Percentiles rank a stretch among this genome's conserved stretches.
phyloP scores from a whole-genome alignment of 1,140 invertebrate species.

The Xylocopa sonorina region DNA sequence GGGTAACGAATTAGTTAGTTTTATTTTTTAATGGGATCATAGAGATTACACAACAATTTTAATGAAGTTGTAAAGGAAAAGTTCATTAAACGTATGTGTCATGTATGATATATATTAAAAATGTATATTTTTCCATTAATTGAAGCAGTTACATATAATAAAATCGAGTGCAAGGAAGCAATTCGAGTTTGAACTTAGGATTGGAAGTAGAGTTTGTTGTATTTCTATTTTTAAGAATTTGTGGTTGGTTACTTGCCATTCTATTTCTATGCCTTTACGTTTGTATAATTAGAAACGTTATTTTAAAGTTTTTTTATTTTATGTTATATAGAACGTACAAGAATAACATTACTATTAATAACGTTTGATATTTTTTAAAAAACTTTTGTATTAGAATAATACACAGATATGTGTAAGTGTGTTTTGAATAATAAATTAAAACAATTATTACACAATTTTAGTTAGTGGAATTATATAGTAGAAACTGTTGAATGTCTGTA shows the following conservation, averaged over 20 bases:
- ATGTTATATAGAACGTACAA: background rate
- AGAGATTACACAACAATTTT: background rate
- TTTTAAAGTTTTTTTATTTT: constrained; percentile 5
- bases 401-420: background rate
- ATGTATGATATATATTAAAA: background rate
- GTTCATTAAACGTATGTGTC: background rate
- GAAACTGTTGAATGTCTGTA: background rate
- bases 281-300: background rate
- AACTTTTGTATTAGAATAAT: background rate
- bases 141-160: constrained; percentile 7
- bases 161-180: background rate
- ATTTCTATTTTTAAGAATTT: constrained; percentile 8
- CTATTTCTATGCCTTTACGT: background rate
- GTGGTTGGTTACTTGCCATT: background rate
- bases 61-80: background rate
- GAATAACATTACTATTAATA: background rate
- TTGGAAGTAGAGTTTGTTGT: constrained; percentile 15
- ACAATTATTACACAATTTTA: background rate
- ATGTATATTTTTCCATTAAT: constrained; percentile 22
- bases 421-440: background rate
- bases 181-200: constrained; percentile 10
- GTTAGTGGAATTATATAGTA: too few relatives aligned
- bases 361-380: background rate
- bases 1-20: background rate
- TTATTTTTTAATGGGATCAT: background rate